A percentile compares a stretch with the other conserved stretches of the same genome.
These are phyloP conservation scores for Belgica antarctica DNA, from an alignment of 2,888 invertebrate species.

Conservation along the genomic window DNA sequence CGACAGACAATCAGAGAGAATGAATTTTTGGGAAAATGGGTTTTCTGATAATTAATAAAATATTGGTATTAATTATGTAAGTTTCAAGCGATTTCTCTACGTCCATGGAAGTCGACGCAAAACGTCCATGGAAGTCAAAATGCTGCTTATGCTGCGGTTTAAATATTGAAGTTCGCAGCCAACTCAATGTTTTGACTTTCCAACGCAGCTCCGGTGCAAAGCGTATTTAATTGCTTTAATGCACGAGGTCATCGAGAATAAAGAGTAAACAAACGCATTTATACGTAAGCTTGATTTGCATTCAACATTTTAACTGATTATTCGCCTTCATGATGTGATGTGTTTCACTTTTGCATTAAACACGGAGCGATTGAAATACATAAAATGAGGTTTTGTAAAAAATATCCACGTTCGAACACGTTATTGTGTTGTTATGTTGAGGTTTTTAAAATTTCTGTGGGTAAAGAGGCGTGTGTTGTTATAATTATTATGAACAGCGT, in stretches of 20 bases:
- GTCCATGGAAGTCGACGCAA: neutral
- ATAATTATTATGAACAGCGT: too few species aligned
- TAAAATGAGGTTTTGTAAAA: neutral
- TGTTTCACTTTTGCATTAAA: neutral
- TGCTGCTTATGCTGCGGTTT: neutral
- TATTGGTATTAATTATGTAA: constrained; percentile 34
- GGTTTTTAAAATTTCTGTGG: neutral
- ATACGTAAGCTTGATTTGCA: neutral
- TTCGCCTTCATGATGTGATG: neutral
- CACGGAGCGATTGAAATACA: neutral
- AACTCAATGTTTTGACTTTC: neutral
- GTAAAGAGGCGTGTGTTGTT: too few species aligned
- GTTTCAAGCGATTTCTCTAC: neutral
- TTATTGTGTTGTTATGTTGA: neutral
- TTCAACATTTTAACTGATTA: neutral
- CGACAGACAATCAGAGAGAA: constrained; percentile 27
- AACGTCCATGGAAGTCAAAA: neutral
- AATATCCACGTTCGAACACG: neutral
- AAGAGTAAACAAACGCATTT: neutral
- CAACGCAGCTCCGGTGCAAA: neutral
- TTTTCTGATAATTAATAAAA: constrained; percentile 10
- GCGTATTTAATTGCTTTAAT: neutral
- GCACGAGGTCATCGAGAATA: neutral
- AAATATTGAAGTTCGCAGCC: constrained; percentile 7
- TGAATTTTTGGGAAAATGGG: constrained; percentile 8